Evolutionary conservation across 2,113 vertebrate species (phyloP), one percentile per base, ranked within the genome.

Genomic region (Sylvia atricapilla): DNA sequence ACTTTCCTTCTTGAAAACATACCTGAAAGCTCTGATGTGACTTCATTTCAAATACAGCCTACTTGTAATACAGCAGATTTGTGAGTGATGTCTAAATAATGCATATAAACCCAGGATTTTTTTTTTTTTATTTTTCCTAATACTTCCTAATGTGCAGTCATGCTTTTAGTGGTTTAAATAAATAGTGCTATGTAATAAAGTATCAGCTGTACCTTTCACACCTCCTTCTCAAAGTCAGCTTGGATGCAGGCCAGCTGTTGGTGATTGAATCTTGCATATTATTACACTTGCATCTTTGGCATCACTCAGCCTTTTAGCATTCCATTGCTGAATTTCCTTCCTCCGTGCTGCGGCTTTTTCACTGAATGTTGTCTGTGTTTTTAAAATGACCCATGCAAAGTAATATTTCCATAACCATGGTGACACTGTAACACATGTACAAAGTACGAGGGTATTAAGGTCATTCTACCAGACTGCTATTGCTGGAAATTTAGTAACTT

Each of bases 391-490:
- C 25, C 46, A 52, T 78, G 56, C 41, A 74, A 91, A 73, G 17
- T 76, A 87, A 30, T 85, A 89, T 68, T 90, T 87, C 70, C 74
- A 88, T 95, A 93, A 81, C 83, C 49, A 87, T 93, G 52, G 89
- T 74, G 68, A 84, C 37, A 67, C 30, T 50, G n/a, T 60, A 92
- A 77, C 39, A 46, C 63, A 56, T 15, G 70, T 74, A 60, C 4
- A 46, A 82, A 68, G 63, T 84, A 68, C 35, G 90, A 93, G 94
- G 62, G 43, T 88, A 93, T 66, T 39, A 94, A 94, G 50, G 62
- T 84, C 88, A 88, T 35, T 62, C 25, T 83, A 73, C 25, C 46
- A 90, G 73, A 94, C 19, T 62, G 70, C 28, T 85, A 53, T 91
- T 95, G 56, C 35, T 95, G 64, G 63, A 95, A 94, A 89, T 87